Conservation (phyloP, 2,888 invertebrate genomes). For the Bellardia bayeri region DNA sequence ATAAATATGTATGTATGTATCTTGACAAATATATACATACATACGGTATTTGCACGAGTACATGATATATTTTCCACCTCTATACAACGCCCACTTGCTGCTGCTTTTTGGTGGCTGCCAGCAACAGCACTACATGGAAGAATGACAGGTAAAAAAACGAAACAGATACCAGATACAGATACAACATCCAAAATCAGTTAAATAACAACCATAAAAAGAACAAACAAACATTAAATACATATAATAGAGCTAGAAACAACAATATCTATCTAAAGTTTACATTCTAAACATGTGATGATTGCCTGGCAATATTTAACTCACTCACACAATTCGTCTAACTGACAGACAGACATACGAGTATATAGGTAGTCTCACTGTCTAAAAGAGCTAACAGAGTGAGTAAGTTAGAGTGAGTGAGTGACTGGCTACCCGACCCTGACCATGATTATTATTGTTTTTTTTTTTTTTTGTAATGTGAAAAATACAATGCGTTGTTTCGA, state of each 20-base stretch:
- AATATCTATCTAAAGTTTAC: too few species aligned
- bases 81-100: slow-evolving; percentile 50
- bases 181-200: not conserved
- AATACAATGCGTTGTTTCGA: not conserved
- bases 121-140: not conserved
- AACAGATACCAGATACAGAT: slow-evolving; percentile 6
- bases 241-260: not conserved
- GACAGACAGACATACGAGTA: not conserved
- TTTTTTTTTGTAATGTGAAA: slow-evolving; percentile 33
- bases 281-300: slow-evolving; percentile 8
- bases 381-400: not conserved
- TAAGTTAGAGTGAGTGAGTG: not conserved
- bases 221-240: not conserved
- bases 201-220: slow-evolving; percentile 25
- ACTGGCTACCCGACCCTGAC: slow-evolving; percentile 51
- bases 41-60: not conserved
- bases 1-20: too few species aligned
- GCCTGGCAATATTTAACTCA: slow-evolving; percentile 25
- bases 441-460: slow-evolving; percentile 37
- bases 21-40: not conserved
- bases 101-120: slow-evolving; percentile 2
- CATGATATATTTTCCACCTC: slow-evolving; percentile 36
- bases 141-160: slow-evolving; percentile 48
- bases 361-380: not conserved
- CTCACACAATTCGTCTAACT: not conserved